Conservation (phyloP, 2,797 vertebrate genomes). For the Falco berigora region DNA sequence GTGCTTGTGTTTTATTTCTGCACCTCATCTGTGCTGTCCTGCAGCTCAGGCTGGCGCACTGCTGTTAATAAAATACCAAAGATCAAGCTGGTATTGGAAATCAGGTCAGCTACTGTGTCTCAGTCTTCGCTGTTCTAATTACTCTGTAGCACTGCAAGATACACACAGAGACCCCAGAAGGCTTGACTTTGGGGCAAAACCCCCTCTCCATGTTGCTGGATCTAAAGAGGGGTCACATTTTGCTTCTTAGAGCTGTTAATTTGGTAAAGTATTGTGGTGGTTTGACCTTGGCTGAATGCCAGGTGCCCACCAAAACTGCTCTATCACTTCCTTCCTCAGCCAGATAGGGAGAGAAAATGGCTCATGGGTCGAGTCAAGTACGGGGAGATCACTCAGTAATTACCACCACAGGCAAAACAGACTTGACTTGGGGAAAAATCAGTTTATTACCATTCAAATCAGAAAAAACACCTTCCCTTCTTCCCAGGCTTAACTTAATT, state of each 20-base stretch:
- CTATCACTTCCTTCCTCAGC: too few species aligned
- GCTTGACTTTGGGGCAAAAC: fast-evolving
- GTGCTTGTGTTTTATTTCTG: background rate
- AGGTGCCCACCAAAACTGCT: too few species aligned
- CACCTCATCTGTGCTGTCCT: background rate
- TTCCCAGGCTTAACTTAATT: too few species aligned
- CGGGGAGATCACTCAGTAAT: too few species aligned
- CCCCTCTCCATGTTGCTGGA: fast-evolving
- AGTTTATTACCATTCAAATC: too few species aligned
- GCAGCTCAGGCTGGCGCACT: background rate
- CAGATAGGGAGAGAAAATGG: too few species aligned
- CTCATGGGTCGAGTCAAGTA: too few species aligned
- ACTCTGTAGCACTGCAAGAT: background rate
- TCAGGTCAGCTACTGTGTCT: background rate
- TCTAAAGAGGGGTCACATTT: background rate
- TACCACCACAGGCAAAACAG: too few species aligned
- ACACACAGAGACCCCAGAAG: background rate
- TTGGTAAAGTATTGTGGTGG: background rate
- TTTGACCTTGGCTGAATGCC: too few species aligned
- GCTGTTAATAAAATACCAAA: background rate
- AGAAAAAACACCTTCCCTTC: too few species aligned
- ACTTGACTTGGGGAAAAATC: too few species aligned
- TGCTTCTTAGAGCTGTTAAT: background rate
- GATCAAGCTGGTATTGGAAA: background rate
- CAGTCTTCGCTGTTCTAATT: background rate